Evolutionary conservation across 2,797 vertebrate genomes (phyloP).

Genomic region (Peromyscus nudipes): DNA sequence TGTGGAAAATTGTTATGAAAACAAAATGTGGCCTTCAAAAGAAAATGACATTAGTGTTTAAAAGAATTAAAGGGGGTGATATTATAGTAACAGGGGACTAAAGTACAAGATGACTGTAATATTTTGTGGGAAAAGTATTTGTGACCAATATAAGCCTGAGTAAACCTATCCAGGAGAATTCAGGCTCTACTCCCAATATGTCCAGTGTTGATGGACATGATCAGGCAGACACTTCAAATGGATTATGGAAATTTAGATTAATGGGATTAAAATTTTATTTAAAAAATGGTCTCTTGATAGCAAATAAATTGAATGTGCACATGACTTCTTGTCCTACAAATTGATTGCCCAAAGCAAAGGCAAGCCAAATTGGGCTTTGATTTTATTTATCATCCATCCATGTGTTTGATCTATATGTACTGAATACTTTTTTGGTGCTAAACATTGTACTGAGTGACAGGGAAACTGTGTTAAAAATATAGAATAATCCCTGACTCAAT

Average conservation of each 20-base stretch:
- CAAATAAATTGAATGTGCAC: background rate
- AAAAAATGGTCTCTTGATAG: background rate
- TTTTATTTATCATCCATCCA: background rate
- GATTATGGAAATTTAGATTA: background rate
- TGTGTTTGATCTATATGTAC: background rate
- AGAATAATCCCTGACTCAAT: background rate
- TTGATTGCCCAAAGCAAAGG: background rate
- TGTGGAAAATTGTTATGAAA: background rate
- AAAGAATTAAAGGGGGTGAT: background rate
- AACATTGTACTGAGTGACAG: background rate
- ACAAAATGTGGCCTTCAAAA: background rate
- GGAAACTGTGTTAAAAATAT: background rate
- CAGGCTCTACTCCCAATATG: background rate
- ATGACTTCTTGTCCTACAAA: background rate
- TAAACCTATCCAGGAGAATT: background rate
- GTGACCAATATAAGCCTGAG: background rate
- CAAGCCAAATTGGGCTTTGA: background rate
- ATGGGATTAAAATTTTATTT: background rate
- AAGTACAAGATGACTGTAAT: background rate
- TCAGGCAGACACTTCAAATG: background rate
- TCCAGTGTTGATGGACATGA: background rate
- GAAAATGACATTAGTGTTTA: background rate
- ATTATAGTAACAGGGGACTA: background rate
- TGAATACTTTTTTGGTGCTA: background rate
- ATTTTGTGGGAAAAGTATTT: background rate